Base-by-base conservation (phyloP, 2,888 invertebrate species). In the Sussaba pulchella region DNA sequence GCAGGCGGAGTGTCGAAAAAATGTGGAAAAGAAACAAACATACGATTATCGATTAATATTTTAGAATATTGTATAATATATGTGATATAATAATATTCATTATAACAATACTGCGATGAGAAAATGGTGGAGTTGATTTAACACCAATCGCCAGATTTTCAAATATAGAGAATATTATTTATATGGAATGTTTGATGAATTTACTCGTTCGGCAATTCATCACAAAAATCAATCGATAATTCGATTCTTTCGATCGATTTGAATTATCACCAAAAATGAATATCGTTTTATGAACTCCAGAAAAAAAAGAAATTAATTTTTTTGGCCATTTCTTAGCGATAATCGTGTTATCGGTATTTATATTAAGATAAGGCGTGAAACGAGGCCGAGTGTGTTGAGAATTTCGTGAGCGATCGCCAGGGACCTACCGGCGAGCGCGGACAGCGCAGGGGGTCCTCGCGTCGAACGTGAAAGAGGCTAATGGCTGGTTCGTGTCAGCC, bases 401-500 rank as follows among this genome's bases (percentile, higher is more conserved):
- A 73, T 70, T 59, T 70, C 70, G 61, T 61, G 70, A 26, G 52
- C 67, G 71, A 74, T 59, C 61, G 70, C 45, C n/a, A n/a, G 66
- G 52, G 81, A 81, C 78, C 81, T 21, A 78, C 81, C 81, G 70
- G 81, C 31, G 78, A 61, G 78, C 10, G 14, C 59, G 74, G 71
- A 39, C 73, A n/a, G n/a, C n/a, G n/a, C 66, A 77, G 81, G 81
- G 81, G 78, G 81, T 78, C 76, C 59, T 74, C 73, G 57, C 57
- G 77, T 81, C 78, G 78, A 71, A 70, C 70, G 64, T 61, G 74
- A 78, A 81, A 73, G 78, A 81, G 81, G 78, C 81, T 81, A 81
- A 81, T 81, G 81, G 81, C 78, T 36, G 77, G 81, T 81, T 81
- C 81, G 78, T 81, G 81, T 81, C 77, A 74, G 81, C 66, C 74